Base-by-base conservation (phyloP, 2,888 invertebrate genomes). In the Calameuta pallipes region DNA sequence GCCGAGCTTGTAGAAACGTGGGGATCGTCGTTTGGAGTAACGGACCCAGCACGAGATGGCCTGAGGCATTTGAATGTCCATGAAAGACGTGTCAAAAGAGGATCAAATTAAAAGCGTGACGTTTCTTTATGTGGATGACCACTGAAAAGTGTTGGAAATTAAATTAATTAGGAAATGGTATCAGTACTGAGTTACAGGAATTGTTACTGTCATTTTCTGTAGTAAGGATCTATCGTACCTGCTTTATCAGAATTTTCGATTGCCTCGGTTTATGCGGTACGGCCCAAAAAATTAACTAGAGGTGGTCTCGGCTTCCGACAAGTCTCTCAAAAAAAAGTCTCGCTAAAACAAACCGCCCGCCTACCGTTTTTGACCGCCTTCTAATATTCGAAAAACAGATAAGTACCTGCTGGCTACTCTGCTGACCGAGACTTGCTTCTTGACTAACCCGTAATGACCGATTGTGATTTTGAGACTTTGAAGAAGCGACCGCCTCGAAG, bases 271-370 rank as follows among this genome's bases (percentile, higher is more conserved):
- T 56, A 56, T 9, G 9, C 56, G 56, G 56, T 56, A 23, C 23
- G 23, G 9, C 56, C 56, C 23, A 56, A 56, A 56, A 56, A 23
- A 56, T 78, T 37, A 78, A 75, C 71, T 75, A 75, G 76, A 74
- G 79, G 77, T 79, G 79, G 77, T 79, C 73, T 75, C 69, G 75
- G 69, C 74, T 37, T 68, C 56, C 77, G 73, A 71, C 56, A 41
- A 75, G 74, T 35, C 71, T 36, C 31, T 69, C 23, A 41, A 75
- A 68, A 75, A 73, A 75, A 68, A 79, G 75, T 79, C 12, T 71
- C 15, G 79, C 76, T 79, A 79, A 79, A 79, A 79, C 79, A 74
- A 74, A 68, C 37, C 71, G 75, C 77, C 77, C 79, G 79, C 77
- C 79, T 71, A 75, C 69, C 35, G 77, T 68, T 69, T 37, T 74